Evolutionary conservation across 1,140 invertebrate species (phyloP), one percentile per base, ranked within the genome.

Genomic region (Goniozus legneri): DNA sequence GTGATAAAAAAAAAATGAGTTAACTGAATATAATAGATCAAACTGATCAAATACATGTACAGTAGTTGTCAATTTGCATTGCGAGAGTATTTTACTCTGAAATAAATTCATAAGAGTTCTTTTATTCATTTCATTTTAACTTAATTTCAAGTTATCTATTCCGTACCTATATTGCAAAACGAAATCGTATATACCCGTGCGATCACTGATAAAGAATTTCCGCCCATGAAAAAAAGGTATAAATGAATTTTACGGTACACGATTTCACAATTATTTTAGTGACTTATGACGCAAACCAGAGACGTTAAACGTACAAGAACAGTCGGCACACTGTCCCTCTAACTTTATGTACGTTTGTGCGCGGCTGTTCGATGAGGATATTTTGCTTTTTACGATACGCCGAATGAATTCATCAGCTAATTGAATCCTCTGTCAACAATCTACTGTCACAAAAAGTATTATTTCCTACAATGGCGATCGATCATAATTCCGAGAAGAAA

Each of bases 291-390:
- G 37, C 14, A 47, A 12, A 21, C 14, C n/a, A 36, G 2, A 8
- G 21, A 12, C 8, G 33, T 10, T 15, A 24, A 27, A 47, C 44
- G 42, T 39, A 24, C 34, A 27, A 7, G 8, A 4, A 48, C 44
- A 47, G 27, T 54, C 47, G 45, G 33, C 39, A 52, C 32, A 53
- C 19, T 46, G 37, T 44, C 51, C 46, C 44, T 4, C n/a, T n/a
- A 39, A 42, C 40, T 46, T 47, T n/a, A n/a, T 58, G 45, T 50
- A 55, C 32, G 48, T 48, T 54, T 52, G 14, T 32, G 36, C 14
- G 3, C 21, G 7, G 24, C 24, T 19, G 37, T n/a, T n/a, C n/a
- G n/a, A n/a, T 27, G 12, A 27, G 24, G 24, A 27, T 12, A 27
- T 7, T 27, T 27, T 6, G 6, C 12, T 27, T 27, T 27, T 27